Base-by-base conservation (phyloP, 2,113 vertebrate genomes). In the Dipodomys merriami region DNA sequence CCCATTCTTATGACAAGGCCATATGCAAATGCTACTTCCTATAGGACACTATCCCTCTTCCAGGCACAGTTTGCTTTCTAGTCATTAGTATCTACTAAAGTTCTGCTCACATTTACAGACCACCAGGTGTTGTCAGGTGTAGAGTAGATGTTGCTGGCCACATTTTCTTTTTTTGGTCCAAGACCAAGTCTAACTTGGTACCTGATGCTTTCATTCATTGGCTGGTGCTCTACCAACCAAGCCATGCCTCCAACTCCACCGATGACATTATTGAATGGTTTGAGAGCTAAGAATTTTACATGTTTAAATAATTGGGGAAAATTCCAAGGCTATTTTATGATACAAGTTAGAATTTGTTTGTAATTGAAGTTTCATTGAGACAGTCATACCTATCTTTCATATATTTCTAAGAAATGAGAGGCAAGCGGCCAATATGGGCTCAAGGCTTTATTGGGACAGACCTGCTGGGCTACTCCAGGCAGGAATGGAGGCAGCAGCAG, bases 221-320 rank as follows among this genome's bases (percentile, higher is more conserved):
- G 53, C 15, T 57, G 53, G 53, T 18, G 15, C 53, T 57, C 53
- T 57, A 57, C 15, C 53, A 57, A 16, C 53, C 15, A 16, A 57
- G 12, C 53, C 53, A 57, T 57, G 53, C 15, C 53, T 57, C 53
- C 53, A 13, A 18, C 15, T 18, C 53, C 53, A 35, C 71, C 23
- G 12, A 22, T 3, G 12, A 10, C 39, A 65, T 46, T 94, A 88
- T 69, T 29, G 2, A 77, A 57, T 78, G 64, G 60, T n/a, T 76
- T 69, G n/a, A 5, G 5, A 80, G 67, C 72, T 72, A 91, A 86
- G 81, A 74, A 65, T 46, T 88, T 88, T 86, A 73, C 22, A 39
- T 84, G 86, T 92, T 90, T 78, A 74, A 84, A 71, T 92, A 23
- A n/a, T 46, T 68, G 13, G 46, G 27, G 60, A 65, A 83, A 86